phyloP scores from a whole-genome alignment of 35 echinoderm and acorn worm genomes.

The Lytechinus variegatus region DNA sequence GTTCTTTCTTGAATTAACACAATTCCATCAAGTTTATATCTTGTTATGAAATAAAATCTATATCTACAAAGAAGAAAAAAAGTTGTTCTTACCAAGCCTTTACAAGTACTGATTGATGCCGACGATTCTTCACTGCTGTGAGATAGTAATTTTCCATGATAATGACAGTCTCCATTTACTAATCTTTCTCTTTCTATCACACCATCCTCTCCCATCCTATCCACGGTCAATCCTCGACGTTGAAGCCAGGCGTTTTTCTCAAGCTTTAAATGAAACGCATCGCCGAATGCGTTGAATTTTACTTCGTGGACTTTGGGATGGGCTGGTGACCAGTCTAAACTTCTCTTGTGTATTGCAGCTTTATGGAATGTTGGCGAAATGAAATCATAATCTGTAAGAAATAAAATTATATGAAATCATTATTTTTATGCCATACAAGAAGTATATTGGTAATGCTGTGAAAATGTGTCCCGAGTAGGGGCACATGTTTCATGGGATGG shows the following conservation, averaged over 20 bases:
- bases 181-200: neutral
- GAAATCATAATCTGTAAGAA: neutral
- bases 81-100: neutral
- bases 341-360: constrained; percentile 11
- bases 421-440: neutral
- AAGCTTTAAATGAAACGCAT: constrained; percentile 5
- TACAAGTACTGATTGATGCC: constrained; percentile 25
- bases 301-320: neutral
- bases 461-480: too few relatives aligned
- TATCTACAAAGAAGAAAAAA: neutral
- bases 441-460: neutral
- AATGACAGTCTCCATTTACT: neutral
- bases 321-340: neutral
- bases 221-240: constrained; percentile 31
- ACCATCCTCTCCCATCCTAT: neutral
- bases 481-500: too few relatives aligned
- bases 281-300: constrained; percentile 16
- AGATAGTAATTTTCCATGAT: neutral
- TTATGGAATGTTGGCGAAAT: neutral
- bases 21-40: neutral
- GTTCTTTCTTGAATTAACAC: too few relatives aligned
- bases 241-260: constrained; percentile 24
- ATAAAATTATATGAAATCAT: neutral
- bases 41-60: neutral
- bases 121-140: neutral